These are phyloP conservation scores for Aotus griseimembra DNA, from an alignment of 2,797 vertebrate species.

Conservation along the genomic window DNA sequence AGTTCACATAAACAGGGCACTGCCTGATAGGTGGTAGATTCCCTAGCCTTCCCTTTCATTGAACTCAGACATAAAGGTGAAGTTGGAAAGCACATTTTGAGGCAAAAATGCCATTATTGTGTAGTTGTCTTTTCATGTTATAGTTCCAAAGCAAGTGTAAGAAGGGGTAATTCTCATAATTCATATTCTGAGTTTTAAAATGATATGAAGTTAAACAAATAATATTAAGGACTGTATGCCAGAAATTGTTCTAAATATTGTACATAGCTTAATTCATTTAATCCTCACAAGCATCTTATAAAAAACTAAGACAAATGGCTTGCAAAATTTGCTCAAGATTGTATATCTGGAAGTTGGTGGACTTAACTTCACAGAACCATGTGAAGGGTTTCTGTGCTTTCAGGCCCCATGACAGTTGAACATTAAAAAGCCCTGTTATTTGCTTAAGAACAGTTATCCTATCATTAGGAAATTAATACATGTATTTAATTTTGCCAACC, in stretches of 20 bases:
- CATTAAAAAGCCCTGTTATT: background rate
- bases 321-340: background rate
- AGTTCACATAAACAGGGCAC: background rate
- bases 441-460: background rate
- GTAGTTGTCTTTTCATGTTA: background rate
- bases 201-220: background rate
- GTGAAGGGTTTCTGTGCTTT: background rate
- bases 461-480: background rate
- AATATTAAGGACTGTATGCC: background rate
- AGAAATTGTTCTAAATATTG: background rate
- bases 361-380: background rate
- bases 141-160: background rate
- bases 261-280: background rate
- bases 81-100: background rate
- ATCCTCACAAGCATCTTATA: background rate
- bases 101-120: background rate
- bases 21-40: background rate
- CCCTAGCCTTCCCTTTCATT: background rate
- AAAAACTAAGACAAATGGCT: background rate
- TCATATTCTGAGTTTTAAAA: background rate
- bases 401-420: background rate
- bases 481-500: background rate
- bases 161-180: background rate
- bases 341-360: background rate
- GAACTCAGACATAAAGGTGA: background rate